These are phyloP conservation scores for Heliopora coerulea DNA, from an alignment of 92 coral and sea anemone genomes.

Conservation along the genomic window DNA sequence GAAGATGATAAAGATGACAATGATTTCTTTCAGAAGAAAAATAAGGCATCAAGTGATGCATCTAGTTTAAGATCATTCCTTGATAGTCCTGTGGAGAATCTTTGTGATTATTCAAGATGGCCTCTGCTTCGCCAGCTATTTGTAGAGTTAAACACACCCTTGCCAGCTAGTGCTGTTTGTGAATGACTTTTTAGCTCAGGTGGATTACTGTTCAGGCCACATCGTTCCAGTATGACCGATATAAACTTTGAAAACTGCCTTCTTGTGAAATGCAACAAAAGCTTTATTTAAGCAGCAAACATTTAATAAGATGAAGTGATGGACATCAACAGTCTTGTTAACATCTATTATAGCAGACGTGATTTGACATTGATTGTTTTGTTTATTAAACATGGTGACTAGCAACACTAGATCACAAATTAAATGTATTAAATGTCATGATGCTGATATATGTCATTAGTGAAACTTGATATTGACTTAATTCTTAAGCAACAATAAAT, in stretches of 20 bases:
- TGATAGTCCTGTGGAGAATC: neutral
- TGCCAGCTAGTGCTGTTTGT: conserved; percentile 39
- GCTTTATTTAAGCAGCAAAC: neutral
- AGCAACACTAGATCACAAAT: no score
- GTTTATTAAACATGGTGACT: no score
- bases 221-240: conserved; percentile 27
- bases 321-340: no score
- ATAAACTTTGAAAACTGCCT: conserved; percentile 25
- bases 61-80: neutral
- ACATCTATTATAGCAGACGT: no score
- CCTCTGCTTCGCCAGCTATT: conserved; percentile 35
- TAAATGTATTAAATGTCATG: no score
- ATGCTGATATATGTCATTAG: no score
- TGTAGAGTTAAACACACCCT: no score
- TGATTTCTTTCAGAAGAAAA: conserved; percentile 28
- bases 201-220: no score
- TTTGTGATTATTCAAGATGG: conserved; percentile 31
- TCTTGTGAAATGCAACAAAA: conserved; percentile 31
- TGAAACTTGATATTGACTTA: no score
- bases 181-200: conserved; percentile 24
- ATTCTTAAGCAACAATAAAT: no score
- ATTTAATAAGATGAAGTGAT: no score
- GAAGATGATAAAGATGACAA: conserved; percentile 25
- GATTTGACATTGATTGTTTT: no score
- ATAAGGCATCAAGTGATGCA: conserved; percentile 10